Conservation (phyloP, 2,797 vertebrate genomes). For the Pseudocheirus occidentalis region DNA sequence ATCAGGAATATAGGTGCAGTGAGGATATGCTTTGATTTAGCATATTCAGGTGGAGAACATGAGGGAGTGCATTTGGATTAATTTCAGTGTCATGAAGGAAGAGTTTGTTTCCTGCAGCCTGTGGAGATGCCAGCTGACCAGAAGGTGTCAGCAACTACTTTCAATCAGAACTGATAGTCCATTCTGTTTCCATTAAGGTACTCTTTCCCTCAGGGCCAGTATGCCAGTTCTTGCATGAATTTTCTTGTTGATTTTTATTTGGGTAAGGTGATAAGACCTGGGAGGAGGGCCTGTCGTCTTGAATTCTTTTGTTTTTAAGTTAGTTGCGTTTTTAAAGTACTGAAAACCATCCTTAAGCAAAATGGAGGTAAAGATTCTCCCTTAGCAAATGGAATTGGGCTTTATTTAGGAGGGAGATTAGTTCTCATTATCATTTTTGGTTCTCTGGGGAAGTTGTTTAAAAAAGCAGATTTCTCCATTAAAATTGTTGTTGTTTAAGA, state of each 20-base stretch:
- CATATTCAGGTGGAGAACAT: not conserved
- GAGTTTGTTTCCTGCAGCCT: not conserved
- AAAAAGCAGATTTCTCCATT: not conserved
- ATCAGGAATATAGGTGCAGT: not conserved
- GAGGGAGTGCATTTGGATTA: not conserved
- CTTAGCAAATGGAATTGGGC: not conserved
- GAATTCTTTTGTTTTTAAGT: not conserved
- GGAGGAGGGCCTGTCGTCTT: not conserved
- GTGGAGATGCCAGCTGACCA: conserved; percentile 65
- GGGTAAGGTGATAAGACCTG: not conserved
- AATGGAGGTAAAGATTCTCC: not conserved
- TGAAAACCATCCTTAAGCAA: not conserved
- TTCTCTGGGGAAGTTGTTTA: conserved; percentile 48
- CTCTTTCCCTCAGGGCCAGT: not conserved
- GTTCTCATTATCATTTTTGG: not conserved
- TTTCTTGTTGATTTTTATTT: not conserved
- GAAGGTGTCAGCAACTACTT: conserved; percentile 80
- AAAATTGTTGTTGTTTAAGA: conserved; percentile 18
- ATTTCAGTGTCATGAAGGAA: not conserved
- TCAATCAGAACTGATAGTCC: accelerated
- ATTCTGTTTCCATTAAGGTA: not conserved
- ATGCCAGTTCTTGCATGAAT: not conserved
- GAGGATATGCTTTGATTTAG: not conserved
- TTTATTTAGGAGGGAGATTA: not conserved
- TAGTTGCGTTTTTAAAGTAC: not conserved